Conservation (phyloP, 2,113 vertebrate genomes). For the Psephotus haematonotus region DNA sequence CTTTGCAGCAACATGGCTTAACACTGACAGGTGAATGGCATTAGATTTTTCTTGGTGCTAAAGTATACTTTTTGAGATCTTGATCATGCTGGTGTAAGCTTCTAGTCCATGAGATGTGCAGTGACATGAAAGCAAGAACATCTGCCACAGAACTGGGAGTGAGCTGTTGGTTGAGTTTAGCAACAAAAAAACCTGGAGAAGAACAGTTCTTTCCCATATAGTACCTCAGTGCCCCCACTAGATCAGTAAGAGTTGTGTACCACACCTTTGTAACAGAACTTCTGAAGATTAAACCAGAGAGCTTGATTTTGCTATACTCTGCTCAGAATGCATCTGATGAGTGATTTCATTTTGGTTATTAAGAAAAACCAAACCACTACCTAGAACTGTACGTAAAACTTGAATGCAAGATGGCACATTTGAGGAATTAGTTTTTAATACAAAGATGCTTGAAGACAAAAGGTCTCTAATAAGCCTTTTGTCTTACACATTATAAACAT, state of each 20-base stretch:
- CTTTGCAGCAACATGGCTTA: background rate
- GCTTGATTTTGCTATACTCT: background rate
- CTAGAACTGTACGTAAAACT: background rate
- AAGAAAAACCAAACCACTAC: background rate
- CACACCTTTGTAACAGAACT: background rate
- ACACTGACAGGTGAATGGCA: background rate
- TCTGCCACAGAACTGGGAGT: background rate
- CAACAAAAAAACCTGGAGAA: background rate
- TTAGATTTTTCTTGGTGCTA: background rate
- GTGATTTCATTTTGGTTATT: background rate
- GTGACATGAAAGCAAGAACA: constrained; percentile 8
- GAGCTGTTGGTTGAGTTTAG: background rate
- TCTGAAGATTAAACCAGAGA: background rate
- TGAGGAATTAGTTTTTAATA: background rate
- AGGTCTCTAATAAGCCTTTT: background rate
- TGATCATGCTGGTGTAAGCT: background rate
- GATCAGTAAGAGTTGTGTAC: background rate
- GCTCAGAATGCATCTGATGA: background rate
- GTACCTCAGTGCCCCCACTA: background rate
- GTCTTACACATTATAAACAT: background rate
- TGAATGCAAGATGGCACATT: background rate
- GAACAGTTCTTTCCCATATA: background rate
- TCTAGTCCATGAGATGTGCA: background rate
- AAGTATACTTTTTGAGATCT: background rate
- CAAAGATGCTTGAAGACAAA: background rate